phyloP scores from a whole-genome alignment of 2,113 vertebrate genomes.

The Hiodon alosoides region DNA sequence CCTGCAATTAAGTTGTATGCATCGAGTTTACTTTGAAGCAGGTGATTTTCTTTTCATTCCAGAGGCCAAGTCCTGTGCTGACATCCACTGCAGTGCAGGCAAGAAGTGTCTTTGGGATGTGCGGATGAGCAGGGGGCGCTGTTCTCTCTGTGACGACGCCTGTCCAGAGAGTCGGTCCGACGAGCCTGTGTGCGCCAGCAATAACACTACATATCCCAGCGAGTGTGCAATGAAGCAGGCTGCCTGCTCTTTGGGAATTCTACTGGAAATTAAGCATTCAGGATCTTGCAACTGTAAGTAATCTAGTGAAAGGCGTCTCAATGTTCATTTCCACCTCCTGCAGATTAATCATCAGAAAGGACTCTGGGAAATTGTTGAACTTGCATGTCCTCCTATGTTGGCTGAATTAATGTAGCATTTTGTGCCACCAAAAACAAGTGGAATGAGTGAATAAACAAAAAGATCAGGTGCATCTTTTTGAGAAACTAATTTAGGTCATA shows the following conservation, averaged over 20 bases:
- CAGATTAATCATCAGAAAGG: conserved; percentile 44
- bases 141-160: conserved; percentile 66
- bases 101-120: conserved; percentile 83
- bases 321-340: conserved; percentile 44
- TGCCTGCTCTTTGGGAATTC: conserved; percentile 72
- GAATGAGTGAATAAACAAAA: conserved; percentile 4
- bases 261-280: conserved; percentile 81
- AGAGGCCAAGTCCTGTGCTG: conserved; percentile 84
- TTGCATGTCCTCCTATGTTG: conserved; percentile 8
- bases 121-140: conserved; percentile 73
- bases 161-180: conserved; percentile 76
- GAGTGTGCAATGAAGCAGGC: conserved; percentile 80
- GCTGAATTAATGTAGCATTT: conserved; percentile 14
- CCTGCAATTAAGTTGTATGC: too few species aligned
- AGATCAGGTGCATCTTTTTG: neutral
- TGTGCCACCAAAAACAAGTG: neutral
- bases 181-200: conserved; percentile 79
- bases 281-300: conserved; percentile 92
- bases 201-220: conserved; percentile 80
- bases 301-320: conserved; percentile 53
- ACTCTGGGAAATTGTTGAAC: conserved; percentile 15
- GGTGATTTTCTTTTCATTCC: conserved; percentile 26
- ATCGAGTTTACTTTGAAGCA: neutral
- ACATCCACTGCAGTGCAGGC: conserved; percentile 74
- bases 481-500: conserved; percentile 10